These are phyloP conservation scores for Hermaeophaga mercurialis DNA, from an alignment of 2,888 invertebrate genomes.

Conservation along the genomic window DNA sequence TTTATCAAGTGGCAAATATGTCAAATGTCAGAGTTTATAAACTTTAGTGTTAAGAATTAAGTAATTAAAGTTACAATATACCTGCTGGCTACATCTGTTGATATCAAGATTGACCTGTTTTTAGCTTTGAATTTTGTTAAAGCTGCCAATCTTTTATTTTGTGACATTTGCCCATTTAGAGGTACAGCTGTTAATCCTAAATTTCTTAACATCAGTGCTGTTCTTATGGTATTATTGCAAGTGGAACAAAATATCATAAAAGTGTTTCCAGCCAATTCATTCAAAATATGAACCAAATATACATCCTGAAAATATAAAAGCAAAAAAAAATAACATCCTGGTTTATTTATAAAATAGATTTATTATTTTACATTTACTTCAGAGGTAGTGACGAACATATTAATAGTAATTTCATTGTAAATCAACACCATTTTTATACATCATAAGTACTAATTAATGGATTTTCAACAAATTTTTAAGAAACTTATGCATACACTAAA, in stretches of 20 bases:
- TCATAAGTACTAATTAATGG: conserved; percentile 29
- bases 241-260: conserved; percentile 98
- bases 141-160: conserved; percentile 93
- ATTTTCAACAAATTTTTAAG: no score
- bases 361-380: conserved; percentile 32
- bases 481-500: no score
- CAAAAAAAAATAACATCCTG: not conserved
- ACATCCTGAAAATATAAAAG: conserved; percentile 76
- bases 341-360: conserved; percentile 9
- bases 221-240: conserved; percentile 88
- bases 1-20: no score
- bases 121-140: conserved; percentile 96
- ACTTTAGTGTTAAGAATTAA: no score
- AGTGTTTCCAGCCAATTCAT: conserved; percentile 93
- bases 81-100: conserved; percentile 98
- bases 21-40: no score
- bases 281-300: conserved; percentile 92
- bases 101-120: conserved; percentile 91
- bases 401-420: conserved; percentile 34
- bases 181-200: conserved; percentile 94
- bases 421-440: conserved; percentile 37
- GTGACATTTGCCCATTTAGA: conserved; percentile 98
- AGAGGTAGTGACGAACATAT: conserved; percentile 51
- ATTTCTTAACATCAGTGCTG: conserved; percentile 86
- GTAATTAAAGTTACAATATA: conserved; percentile 58